Evolutionary conservation across 2,888 invertebrate species (phyloP).

Genomic region (Dryocosmus kuriphilus): DNA sequence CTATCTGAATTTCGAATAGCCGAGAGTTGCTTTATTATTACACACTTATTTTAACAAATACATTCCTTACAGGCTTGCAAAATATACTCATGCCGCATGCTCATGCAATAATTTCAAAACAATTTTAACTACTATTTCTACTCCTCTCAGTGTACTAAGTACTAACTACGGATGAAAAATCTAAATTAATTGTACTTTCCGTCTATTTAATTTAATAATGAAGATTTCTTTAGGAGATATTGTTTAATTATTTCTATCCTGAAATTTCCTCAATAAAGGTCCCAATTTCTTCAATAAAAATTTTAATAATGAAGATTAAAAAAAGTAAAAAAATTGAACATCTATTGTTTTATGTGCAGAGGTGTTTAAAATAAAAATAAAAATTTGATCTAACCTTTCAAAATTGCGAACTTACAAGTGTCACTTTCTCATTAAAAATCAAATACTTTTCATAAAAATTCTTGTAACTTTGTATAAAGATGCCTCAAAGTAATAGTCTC

Average conservation of each 20-base stretch:
- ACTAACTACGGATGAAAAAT: slow-evolving; percentile 36
- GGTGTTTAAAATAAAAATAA: not conserved
- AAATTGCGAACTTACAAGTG: not conserved
- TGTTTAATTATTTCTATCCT: not conserved
- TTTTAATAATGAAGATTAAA: no score
- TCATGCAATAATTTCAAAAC: slow-evolving; percentile 60
- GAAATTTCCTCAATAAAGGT: no score
- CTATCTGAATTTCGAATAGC: slow-evolving; percentile 28
- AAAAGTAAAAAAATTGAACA: not conserved
- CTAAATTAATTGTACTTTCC: not conserved
- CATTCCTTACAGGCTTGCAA: slow-evolving; percentile 42
- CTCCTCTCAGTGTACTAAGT: slow-evolving; percentile 41
- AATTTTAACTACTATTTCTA: slow-evolving; percentile 7
- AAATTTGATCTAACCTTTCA: not conserved
- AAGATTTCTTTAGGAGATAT: not conserved
- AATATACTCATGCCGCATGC: slow-evolving; percentile 63
- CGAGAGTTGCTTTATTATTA: slow-evolving; percentile 18
- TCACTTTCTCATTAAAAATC: not conserved
- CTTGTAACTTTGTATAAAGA: not conserved
- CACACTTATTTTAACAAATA: not conserved
- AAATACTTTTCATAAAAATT: not conserved
- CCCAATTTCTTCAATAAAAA: no score
- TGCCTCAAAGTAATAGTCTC: not conserved
- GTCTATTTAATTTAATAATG: not conserved
- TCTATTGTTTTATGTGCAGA: not conserved